phyloP scores from a whole-genome alignment of 2,888 invertebrate species.

The Eudasyphora cyanicolor region DNA sequence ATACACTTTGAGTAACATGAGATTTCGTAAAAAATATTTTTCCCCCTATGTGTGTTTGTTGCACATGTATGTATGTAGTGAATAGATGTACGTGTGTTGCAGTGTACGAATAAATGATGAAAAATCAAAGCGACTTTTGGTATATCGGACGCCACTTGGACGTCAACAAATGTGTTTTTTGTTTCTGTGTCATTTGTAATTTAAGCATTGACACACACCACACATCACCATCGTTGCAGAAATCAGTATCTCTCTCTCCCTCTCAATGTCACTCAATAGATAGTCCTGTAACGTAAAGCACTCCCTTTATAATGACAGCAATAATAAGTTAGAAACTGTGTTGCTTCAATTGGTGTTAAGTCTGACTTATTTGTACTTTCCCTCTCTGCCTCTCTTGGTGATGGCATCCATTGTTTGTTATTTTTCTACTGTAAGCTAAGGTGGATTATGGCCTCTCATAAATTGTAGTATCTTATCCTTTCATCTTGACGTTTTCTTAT shows the following conservation, averaged over 20 bases:
- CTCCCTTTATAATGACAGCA: too few species aligned
- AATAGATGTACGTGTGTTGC: conserved; percentile 11
- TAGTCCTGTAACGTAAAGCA: too few species aligned
- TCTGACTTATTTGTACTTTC: too few species aligned
- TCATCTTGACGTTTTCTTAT: conserved; percentile 27
- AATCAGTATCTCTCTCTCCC: neutral
- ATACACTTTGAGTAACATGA: conserved; percentile 67
- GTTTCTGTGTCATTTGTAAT: conserved; percentile 33
- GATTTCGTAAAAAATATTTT: conserved; percentile 60
- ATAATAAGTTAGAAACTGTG: too few species aligned
- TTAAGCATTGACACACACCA: conserved; percentile 9
- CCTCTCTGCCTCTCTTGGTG: neutral
- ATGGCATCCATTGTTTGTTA: neutral
- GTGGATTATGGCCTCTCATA: neutral
- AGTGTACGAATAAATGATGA: conserved; percentile 12
- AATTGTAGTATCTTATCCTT: conserved; percentile 27
- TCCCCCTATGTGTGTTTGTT: neutral
- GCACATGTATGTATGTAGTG: neutral
- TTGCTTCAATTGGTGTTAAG: too few species aligned
- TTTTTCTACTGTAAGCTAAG: neutral
- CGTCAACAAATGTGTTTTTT: conserved; percentile 51
- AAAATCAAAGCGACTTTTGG: conserved; percentile 61
- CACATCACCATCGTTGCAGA: neutral
- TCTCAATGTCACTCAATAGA: too few species aligned
- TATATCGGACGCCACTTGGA: conserved; percentile 61